Evolutionary conservation across 2,797 vertebrate genomes (phyloP), one percentile per base, ranked within the genome.

Genomic region (Gobionotothen gibberifrons): DNA sequence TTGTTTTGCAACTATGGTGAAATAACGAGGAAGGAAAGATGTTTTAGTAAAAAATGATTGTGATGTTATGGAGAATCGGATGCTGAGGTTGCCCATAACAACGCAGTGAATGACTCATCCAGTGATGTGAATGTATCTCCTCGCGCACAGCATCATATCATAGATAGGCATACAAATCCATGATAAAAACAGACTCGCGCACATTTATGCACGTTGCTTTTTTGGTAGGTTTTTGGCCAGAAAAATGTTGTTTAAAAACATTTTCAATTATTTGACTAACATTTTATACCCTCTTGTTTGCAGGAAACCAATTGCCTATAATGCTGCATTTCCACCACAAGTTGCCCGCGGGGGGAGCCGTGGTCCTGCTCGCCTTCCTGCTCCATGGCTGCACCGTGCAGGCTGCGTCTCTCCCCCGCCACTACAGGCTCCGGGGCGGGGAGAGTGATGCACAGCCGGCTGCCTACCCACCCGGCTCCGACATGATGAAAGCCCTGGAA

Each of bases 401-500:
- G 90, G 93, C 94, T 82, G 97, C 96, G 82, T 97, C 97, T 77
- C 93, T 98, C 90, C 91, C 93, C 79, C 96, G 96, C 83, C 94
- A 95, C 92, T 96, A 96, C 86, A 76, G 96, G 90, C 93, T 97
- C 86, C 95, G 96, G 72, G 97, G 96, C 78, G 96, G 95, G 66
- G 96, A 95, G 72, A 58, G 82, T 7, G 96, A 96, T 54, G 94
- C 92, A 49, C 93, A 92, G 84, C 83, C 95, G 66, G 87, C 80
- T 15, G 90, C 93, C 52, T 97, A 95, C 46, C 94, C 92, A 32
- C 96, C 97, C 42, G 96, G 94, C 76, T 95, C 97, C 0, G 97
- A 99, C 69, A 97, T 99, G 97, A 94, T 98, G 82, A 98, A 97
- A 93, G 98, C 98, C 63, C 92, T 99, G 93, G 96, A 98, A 87